Conservation (phyloP, 2,888 invertebrate genomes). For the Hirtodrosophila duncani region DNA sequence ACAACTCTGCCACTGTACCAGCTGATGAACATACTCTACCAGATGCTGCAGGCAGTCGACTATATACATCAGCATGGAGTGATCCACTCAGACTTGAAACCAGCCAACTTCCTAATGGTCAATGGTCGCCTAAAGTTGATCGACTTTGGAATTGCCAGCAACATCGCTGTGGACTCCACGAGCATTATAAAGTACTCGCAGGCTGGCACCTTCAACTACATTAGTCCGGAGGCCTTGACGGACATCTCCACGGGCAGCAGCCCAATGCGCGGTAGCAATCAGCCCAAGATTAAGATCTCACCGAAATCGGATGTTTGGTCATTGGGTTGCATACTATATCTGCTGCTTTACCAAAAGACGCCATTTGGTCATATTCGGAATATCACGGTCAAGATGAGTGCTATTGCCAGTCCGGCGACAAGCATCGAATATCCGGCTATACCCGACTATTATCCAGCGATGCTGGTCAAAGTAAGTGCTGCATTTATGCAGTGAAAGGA, state of each 20-base stretch:
- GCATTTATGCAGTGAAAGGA: not conserved
- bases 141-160: slow-evolving; percentile 97
- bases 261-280: slow-evolving; percentile 78
- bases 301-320: slow-evolving; percentile 98
- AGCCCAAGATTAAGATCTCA: slow-evolving; percentile 84
- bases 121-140: slow-evolving; percentile 93
- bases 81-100: slow-evolving; percentile 97
- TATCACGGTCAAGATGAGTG: slow-evolving; percentile 85
- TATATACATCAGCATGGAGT: slow-evolving; percentile 95
- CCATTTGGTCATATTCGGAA: slow-evolving; percentile 92
- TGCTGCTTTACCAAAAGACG: slow-evolving; percentile 91
- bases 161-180: slow-evolving; percentile 91
- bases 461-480: slow-evolving; percentile 74
- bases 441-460: slow-evolving; percentile 79
- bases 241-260: slow-evolving; percentile 80
- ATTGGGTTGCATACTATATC: slow-evolving; percentile 96
- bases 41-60: slow-evolving; percentile 94
- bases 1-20: slow-evolving; percentile 85
- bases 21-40: slow-evolving; percentile 93
- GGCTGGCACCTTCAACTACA: slow-evolving; percentile 95
- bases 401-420: slow-evolving; percentile 86
- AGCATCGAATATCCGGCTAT: slow-evolving; percentile 85
- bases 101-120: slow-evolving; percentile 95
- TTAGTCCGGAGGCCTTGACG: slow-evolving; percentile 94
- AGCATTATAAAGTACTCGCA: slow-evolving; percentile 90